Evolutionary conservation across 23 tunicate species (phyloP), one percentile per base, ranked within the genome.

Genomic region (Halocynthia aurantium): DNA sequence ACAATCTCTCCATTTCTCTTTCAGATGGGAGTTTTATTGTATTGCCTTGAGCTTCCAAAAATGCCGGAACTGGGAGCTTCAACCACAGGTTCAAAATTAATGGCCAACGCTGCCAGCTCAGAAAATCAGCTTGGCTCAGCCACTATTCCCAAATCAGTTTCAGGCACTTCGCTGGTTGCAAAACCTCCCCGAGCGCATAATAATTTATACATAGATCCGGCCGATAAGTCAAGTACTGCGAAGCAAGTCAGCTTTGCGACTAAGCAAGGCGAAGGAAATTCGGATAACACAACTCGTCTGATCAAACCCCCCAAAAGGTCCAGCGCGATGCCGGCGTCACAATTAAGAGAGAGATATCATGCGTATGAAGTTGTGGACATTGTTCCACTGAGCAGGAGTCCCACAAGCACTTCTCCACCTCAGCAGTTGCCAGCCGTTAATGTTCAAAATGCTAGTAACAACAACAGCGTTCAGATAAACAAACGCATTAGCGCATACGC

Each of bases 341-440:
- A 74, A 44, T 53, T 74, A 50, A 20, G 72, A 53, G 85, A 70
- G 61, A 78, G 96, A 8, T 84, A 84, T 61, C 96, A 89, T 69
- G 84, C 84, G 19, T 89, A 89, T 50, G 96, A 89, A 53, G 96
- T 84, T 63, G 76, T 89, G 12, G 82, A 68, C 49, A 89, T 89
- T n/a, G 69, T 19, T 15, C 88, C 88, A 53, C 17, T 55, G 6
- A 70, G 9, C 69, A 70, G 69, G 8, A 84, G 77, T 8, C 88
- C 79, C 22, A 70, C 77, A 31, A 17, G 50, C 13, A 60, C 61
- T 8, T 77, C 71, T 50, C 84, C 87, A 15, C 63, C 74, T 13
- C 82, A 77, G 15, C 73, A 66, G 17, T 81, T 81, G 55, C 85
- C 96, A 6, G 76, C 79, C 7, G 51, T 67, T 10, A 73, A 50